Base-by-base conservation (phyloP, 1,140 invertebrate genomes). In the Zeugodacus cucurbitae region DNA sequence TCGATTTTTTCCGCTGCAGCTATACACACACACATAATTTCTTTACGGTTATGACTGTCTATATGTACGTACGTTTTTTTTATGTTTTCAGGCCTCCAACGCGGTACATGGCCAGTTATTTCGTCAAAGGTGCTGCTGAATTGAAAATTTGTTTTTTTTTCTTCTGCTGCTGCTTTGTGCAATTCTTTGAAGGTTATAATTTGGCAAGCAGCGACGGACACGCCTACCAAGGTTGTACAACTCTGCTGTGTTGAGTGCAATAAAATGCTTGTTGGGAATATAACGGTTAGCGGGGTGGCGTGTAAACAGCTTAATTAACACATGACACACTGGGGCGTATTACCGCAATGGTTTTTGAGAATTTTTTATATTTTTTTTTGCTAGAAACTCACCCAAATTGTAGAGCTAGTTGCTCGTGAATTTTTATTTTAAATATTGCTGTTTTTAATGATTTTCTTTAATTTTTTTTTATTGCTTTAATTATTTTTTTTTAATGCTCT, bases 151-250 rank as follows among this genome's bases (percentile, higher is more conserved):
- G 3, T 37, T 78, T 78, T 78, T 29, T 67, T 32, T n/a, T n/a
- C n/a, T n/a, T n/a, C n/a, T n/a, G n/a, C n/a, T n/a, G 11, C 70
- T 48, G 1, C 14, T 26, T 44, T 26, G 11, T 41, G 22, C 74
- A 54, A 54, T 82, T 82, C 74, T 82, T 82, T 82, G 74, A 82
- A 82, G 74, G 74, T 82, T 82, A 48, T 82, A 82, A 82, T 82
- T 82, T 82, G 41, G 74, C 74, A 82, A 82, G 74, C 26, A 26
- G 74, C 26, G 14, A 82, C 22, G 41, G 74, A 48, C 74, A 48
- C 74, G 74, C 74, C 74, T 82, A 82, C 74, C 74, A 82, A 82
- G 74, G 74, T 29, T 48, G n/a, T 48, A 44, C 74, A 29, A 82
- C 74, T 44, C 74, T 44, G 74, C 74, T 48, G 14, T 17, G 41